Conservation (phyloP, 2,888 invertebrate genomes). For the Pheosia tremula region DNA sequence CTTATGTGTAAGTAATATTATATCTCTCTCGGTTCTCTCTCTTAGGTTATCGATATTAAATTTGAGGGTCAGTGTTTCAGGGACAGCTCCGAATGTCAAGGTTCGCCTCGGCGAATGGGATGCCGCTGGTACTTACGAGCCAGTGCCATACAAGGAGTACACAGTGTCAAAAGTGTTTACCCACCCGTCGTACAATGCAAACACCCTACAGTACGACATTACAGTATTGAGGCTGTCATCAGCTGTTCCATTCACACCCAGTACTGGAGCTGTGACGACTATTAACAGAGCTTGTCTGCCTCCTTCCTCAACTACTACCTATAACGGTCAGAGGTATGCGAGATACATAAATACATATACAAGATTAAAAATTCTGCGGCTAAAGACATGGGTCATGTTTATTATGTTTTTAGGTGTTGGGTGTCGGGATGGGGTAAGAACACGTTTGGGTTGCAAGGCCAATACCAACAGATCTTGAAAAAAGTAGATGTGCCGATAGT, state of each 20-base stretch:
- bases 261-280: conserved; percentile 76
- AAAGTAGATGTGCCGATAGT: conserved; percentile 91
- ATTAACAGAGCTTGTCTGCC: conserved; percentile 87
- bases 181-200: conserved; percentile 87
- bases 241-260: conserved; percentile 79
- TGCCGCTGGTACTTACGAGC: conserved; percentile 86
- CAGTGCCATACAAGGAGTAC: conserved; percentile 87
- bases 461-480: conserved; percentile 88
- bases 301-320: conserved; percentile 58
- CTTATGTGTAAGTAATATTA: conserved; percentile 80
- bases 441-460: conserved; percentile 85
- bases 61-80: conserved; percentile 61
- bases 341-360: neutral
- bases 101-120: conserved; percentile 92
- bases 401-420: conserved; percentile 73
- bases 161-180: conserved; percentile 83
- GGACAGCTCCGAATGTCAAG: conserved; percentile 83
- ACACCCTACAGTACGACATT: conserved; percentile 91
- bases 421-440: conserved; percentile 96
- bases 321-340: conserved; percentile 80
- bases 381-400: no score
- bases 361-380: neutral
- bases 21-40: neutral
- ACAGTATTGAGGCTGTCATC: conserved; percentile 89
- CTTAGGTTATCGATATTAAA: neutral